Base-by-base conservation (phyloP, 2,113 vertebrate genomes). In the Centrocercus urophasianus region DNA sequence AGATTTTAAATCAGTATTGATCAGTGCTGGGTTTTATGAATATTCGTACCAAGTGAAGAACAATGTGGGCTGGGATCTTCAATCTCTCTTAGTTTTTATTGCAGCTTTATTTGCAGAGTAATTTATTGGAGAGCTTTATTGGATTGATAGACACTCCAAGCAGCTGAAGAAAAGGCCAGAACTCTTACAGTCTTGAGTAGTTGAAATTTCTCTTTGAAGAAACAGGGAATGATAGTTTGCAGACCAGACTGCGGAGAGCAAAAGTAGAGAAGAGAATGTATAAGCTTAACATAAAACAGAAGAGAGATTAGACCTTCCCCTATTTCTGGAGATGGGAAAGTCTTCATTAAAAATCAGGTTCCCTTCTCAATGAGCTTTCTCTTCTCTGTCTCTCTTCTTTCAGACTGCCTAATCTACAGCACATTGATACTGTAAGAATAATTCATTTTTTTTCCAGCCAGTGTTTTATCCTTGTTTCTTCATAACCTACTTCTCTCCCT, bases 181-280 rank as follows among this genome's bases (percentile, higher is more conserved):
- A 66, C 30, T 77, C 4, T 30, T 21, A 32, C 30, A 30, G 21
- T 83, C 36, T 80, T 70, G 72, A 77, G 20, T 76, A 21, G 21
- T 21, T 90, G 75, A 56, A 56, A 56, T 63, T 78, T 70, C 40
- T 78, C 16, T 82, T n/a, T 3, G 10, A 4, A 61, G 64, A 69
- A 89, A 78, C 6, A 32, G 61, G 13, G 32, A 79, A 48, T 10
- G 0, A 0, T 70, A 69, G 3, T n/a, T n/a, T 50, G 13, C 13
- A 36, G 47, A 74, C 50, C 71, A 69, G 79, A 60, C 20, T 77
- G 13, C 28, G 32, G 48, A 69, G 70, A 70, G n/a, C 63, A 76
- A 36, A 76, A 87, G 15, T 12, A 63, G 36, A 70, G 50, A 86
- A 36, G 12, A 71, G 19, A 88, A n/a, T 57, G 11, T 67, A 3